phyloP scores from a whole-genome alignment of 2,888 invertebrate species.

The Ischnus inquisitorius region DNA sequence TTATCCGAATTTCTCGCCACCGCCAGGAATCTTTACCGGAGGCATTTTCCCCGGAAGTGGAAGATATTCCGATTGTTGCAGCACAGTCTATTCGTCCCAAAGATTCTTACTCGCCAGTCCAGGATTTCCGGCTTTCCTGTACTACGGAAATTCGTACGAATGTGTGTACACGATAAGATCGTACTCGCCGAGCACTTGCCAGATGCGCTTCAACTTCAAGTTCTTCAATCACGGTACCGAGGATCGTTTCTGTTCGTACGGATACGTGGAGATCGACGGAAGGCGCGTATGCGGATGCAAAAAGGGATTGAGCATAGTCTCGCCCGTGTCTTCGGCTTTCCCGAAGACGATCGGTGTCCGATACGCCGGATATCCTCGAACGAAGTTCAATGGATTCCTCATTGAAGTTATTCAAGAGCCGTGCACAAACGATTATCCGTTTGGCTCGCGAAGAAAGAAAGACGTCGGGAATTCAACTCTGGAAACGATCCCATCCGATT shows the following conservation, averaged over 20 bases:
- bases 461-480: conserved; percentile 45
- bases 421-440: conserved; percentile 82
- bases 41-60: conserved; percentile 13
- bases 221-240: conserved; percentile 87
- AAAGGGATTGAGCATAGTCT: conserved; percentile 83
- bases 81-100: conserved; percentile 67
- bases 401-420: conserved; percentile 87
- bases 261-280: conserved; percentile 87
- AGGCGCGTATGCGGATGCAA: conserved; percentile 88
- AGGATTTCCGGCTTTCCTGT: conserved; percentile 85
- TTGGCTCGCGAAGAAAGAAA: conserved; percentile 68
- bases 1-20: conserved; percentile 29
- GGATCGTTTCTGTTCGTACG: conserved; percentile 84
- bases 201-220: conserved; percentile 86
- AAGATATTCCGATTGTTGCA: conserved; percentile 74
- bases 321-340: conserved; percentile 71
- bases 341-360: conserved; percentile 85
- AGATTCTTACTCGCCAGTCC: conserved; percentile 87
- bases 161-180: conserved; percentile 87
- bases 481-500: neutral
- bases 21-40: conserved; percentile 4
- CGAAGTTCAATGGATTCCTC: conserved; percentile 86
- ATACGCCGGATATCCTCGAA: conserved; percentile 84
- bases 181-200: conserved; percentile 86
- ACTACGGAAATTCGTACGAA: conserved; percentile 78